Evolutionary conservation across 2,888 invertebrate genomes (phyloP), one percentile per base, ranked within the genome.

Genomic region (Norana najaformis): DNA sequence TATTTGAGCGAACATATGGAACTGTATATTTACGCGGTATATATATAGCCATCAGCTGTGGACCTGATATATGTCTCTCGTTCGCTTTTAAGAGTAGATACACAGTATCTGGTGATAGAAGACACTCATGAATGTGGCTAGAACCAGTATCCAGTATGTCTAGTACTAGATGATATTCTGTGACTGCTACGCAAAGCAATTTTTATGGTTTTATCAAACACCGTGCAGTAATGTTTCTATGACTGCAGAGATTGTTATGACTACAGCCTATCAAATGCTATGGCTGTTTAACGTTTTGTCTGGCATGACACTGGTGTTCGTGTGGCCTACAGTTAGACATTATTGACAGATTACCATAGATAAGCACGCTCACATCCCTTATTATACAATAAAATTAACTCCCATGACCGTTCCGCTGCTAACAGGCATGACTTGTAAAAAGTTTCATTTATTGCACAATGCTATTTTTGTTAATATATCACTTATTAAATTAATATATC

Each of bases 21-120:
- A 69, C 69, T 69, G 8, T 69, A 69, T n/a, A 69, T 69, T 69
- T n/a, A 69, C 69, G 69, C 30, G 69, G n/a, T 69, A 69, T 69
- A n/a, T 69, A 69, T 69, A n/a, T 69, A 69, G 69, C 69, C 69
- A n/a, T n/a, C 69, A 69, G 69, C 69, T 69, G 69, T 69, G n/a
- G 69, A n/a, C 30, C 69, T 69, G 69, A 69, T 69, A n/a, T n/a
- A 69, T 69, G 69, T n/a, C n/a, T 69, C 69, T 69, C 69, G 11
- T 69, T 69, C 69, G n/a, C 69, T 69, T 69, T 69, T n/a, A n/a
- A 30, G 30, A 69, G n/a, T 69, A 69, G 69, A n/a, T 53, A 4
- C 13, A 69, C n/a, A 69, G 69, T 69, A n/a, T 69, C 69, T 69
- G 69, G 69, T 69, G n/a, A 30, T n/a, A 69, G 69, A n/a, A 69